Base-by-base conservation (phyloP, 2,888 invertebrate genomes). In the Eristalis arbustorum region DNA sequence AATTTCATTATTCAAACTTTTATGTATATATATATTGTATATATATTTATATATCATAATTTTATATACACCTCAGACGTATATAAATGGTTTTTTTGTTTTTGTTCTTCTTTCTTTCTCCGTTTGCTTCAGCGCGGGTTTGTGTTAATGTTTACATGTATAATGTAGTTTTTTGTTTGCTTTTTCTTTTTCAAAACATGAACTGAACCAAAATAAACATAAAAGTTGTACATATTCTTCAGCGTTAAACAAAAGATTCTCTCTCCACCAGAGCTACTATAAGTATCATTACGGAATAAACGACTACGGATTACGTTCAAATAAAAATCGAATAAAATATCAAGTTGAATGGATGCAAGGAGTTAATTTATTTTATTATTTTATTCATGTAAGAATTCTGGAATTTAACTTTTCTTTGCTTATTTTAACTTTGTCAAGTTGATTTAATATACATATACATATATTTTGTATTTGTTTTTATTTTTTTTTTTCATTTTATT, bases 71-170 rank as follows among this genome's bases (percentile, higher is more conserved):
- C 79, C 78, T 79, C 59, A 83, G 82, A 87, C 71, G 75, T 87
- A 83, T 87, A 87, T 83, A 82, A 75, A 66, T 74, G n/a, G 64
- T 72, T 75, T 83, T 57, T 64, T 31, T 57, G 59, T 31, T 3
- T 31, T 31, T 66, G 25, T 22, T 81, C 37, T 57, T n/a, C 22
- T 56, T 75, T 66, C 37, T 49, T n/a, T 10, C 49, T 18, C 49
- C 6, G 18, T 18, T 49, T 14, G 49, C 49, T 1, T 76, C 22
- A 62, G 40, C 78, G 78, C 75, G 83, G 62, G 74, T 83, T 83
- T 74, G 79, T 78, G 78, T 87, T 78, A 82, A 87, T 79, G 85
- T 81, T 77, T 85, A 77, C 81, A 85, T 85, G 81, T 85, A 81
- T 85, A 85, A 85, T 85, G 69, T 76, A 78, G 63, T 68, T 71